phyloP scores from a whole-genome alignment of 2,113 vertebrate species.

The Pachyramphus minor region DNA sequence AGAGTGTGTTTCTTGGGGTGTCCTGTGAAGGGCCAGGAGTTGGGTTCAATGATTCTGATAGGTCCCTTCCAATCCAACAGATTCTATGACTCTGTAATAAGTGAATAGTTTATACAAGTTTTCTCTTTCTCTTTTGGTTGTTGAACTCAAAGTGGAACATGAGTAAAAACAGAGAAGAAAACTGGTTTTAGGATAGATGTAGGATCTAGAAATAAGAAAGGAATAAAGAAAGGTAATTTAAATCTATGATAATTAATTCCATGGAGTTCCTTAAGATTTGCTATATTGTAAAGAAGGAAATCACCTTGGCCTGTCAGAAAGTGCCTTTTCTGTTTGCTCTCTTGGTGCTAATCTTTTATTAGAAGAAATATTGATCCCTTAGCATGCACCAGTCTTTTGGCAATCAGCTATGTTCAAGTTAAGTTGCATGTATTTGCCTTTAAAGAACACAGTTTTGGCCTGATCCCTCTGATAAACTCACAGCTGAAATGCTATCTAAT shows the following conservation, averaged over 20 bases:
- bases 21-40: background rate
- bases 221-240: background rate
- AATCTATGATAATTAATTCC: background rate
- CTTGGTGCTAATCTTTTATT: background rate
- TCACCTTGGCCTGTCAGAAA: background rate
- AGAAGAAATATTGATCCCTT: background rate
- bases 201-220: background rate
- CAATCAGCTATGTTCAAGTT: background rate
- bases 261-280: background rate
- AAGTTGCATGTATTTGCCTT: background rate
- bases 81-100: background rate
- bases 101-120: background rate
- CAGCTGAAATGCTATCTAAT: background rate
- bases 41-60: background rate
- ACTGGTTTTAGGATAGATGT: background rate
- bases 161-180: background rate
- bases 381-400: background rate
- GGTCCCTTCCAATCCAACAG: background rate
- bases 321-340: background rate
- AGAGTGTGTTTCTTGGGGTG: background rate
- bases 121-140: background rate
- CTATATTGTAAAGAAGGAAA: background rate
- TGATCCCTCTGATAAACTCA: background rate
- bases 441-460: background rate
- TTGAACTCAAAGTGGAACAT: background rate